phyloP scores from a whole-genome alignment of 2,797 vertebrate genomes.

The Myiotriccus ornatus region DNA sequence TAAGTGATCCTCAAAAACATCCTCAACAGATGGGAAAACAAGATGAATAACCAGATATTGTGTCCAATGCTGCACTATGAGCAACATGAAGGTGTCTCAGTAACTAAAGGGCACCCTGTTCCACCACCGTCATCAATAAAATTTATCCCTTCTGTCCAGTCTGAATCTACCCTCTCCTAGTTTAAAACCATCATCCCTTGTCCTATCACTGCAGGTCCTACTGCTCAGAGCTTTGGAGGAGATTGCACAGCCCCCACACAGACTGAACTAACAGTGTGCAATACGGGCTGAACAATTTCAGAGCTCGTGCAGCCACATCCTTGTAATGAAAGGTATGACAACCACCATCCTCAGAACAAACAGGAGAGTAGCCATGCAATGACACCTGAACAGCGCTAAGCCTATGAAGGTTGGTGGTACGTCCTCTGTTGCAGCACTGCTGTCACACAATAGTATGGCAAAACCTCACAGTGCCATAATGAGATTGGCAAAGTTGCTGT shows the following conservation, averaged over 20 bases:
- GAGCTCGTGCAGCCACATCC: not conserved
- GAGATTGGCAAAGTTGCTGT: not conserved
- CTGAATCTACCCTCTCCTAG: not conserved
- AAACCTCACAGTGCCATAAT: not conserved
- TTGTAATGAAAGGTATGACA: not conserved
- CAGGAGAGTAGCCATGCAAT: not conserved
- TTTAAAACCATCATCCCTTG: not conserved
- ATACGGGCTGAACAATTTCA: not conserved
- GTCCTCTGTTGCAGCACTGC: not conserved
- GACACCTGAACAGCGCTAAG: not conserved
- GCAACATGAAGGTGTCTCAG: not conserved
- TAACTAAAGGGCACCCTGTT: not conserved
- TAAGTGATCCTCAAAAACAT: not conserved
- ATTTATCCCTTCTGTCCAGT: not conserved
- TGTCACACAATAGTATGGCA: not conserved
- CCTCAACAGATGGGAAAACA: not conserved
- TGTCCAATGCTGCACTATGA: not conserved
- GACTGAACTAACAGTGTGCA: not conserved
- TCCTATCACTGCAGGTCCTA: not conserved
- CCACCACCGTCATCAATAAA: fast-evolving
- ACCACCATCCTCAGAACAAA: not conserved
- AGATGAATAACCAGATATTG: not conserved
- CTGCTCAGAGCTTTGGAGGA: not conserved
- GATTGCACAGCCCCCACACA: not conserved
- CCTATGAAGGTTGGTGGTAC: not conserved